Base-by-base conservation (phyloP, 1,140 invertebrate genomes). In the Pachyrhynchus sulphureomaculatus region DNA sequence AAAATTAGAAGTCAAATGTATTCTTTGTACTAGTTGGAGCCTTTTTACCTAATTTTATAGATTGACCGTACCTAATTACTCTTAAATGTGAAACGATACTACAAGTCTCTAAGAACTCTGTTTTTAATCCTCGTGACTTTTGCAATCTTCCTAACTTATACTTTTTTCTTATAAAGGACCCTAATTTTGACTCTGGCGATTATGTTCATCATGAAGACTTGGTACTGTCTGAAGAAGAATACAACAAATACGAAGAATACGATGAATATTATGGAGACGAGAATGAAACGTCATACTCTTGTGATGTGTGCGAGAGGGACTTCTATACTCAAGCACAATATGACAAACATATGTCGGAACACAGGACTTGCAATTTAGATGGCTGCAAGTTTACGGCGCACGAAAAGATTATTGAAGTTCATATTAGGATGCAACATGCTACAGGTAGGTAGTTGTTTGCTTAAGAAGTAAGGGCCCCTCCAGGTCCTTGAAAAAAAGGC, bases 361-460 rank as follows among this genome's bases (percentile, higher is more conserved):
- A 95, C 77, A 80, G 84, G 75, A 76, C 81, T 74, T 94, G 91
- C 72, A 86, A 86, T 36, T 83, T 89, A 13, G 88, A 92, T 69
- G 87, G 87, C n/a, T 95, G 92, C 72, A 83, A 80, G 20, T 94
- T 91, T 79, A 79, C 85, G 12, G 92, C 90, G 13, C 85, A 92
- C 75, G 83, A 88, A 8, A 87, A 87, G 72, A 76, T 93, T 1
- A 82, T 95, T 12, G 84, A 88, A 51, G 86, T 87, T 67, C 92
- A 95, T 71, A 85, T 91, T 63, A 78, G 83, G 75, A 86, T 89
- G 79, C 90, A 94, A 78, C 92, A 95, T 76, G 79, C 79, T 15
- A 86, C 85, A 20, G 57, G 57, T 59, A 59, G 26, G n/a, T n/a
- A n/a, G n/a, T n/a, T n/a, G n/a, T n/a, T n/a, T n/a, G n/a, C n/a